These are phyloP conservation scores for Eupithecia abbreviata DNA, from an alignment of 2,888 invertebrate genomes.

Conservation along the genomic window DNA sequence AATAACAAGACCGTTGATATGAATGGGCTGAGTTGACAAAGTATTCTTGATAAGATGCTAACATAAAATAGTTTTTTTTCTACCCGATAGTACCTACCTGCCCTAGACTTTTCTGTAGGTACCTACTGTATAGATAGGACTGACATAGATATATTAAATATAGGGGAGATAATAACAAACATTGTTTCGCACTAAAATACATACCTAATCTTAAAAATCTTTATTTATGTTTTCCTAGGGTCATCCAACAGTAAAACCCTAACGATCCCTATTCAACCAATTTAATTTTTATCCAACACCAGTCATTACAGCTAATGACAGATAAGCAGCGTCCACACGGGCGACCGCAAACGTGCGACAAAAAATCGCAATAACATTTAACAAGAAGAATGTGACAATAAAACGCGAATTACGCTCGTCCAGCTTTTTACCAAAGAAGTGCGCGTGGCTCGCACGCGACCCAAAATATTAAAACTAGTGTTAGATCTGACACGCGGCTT, in stretches of 20 bases:
- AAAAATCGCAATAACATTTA: conserved; percentile 74
- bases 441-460: conserved; percentile 75
- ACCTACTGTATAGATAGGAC: too few relatives aligned
- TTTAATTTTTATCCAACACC: conserved; percentile 46
- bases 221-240: neutral
- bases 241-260: neutral
- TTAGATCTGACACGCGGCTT: conserved; percentile 82
- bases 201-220: neutral
- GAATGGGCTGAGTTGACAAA: neutral
- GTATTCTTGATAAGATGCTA: neutral
- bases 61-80: too few relatives aligned
- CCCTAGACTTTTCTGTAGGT: neutral
- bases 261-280: conserved; percentile 19
- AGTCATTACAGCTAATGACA: conserved; percentile 74
- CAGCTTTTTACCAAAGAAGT: conserved; percentile 81
- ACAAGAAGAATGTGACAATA: conserved; percentile 79
- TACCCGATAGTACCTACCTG: neutral
- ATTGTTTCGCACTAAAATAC: neutral
- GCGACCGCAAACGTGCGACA: conserved; percentile 69
- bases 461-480: conserved; percentile 83
- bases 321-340: conserved; percentile 51
- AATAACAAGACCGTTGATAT: neutral
- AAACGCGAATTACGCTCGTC: conserved; percentile 78
- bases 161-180: neutral
- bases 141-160: neutral